phyloP scores from a whole-genome alignment of 2,113 vertebrate genomes.

The Epinephelus fuscoguttatus region DNA sequence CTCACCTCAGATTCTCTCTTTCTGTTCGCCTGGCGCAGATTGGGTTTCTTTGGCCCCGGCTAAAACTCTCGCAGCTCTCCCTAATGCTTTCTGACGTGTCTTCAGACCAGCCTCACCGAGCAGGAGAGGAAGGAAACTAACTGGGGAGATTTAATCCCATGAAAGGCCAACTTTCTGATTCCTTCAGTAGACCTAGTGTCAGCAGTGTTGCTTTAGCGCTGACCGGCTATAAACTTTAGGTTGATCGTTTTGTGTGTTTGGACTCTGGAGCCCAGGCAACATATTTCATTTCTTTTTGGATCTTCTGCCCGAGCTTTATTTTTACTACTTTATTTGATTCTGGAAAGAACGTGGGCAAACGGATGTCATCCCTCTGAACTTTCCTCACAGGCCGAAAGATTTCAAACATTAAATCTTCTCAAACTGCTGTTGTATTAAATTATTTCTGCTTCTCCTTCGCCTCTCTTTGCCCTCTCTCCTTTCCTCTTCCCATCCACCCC shows the following conservation, averaged over 20 bases:
- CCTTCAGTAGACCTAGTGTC: conserved; percentile 25
- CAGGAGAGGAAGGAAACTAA: conserved; percentile 5
- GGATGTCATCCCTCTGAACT: background rate
- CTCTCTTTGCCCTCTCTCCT: background rate
- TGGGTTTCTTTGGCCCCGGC: conserved; percentile 2
- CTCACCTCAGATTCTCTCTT: background rate
- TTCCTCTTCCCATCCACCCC: too few relatives aligned
- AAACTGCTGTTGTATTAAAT: background rate
- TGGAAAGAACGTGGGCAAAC: background rate
- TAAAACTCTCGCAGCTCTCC: background rate
- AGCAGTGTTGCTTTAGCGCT: conserved; percentile 3
- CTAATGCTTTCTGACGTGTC: conserved; percentile 34
- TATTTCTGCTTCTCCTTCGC: background rate
- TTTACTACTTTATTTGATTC: background rate
- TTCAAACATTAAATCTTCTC: background rate
- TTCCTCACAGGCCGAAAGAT: background rate
- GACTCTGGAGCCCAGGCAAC: background rate
- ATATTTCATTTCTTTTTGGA: background rate
- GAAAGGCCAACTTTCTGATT: conserved; percentile 31
- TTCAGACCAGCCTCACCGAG: conserved; percentile 18
- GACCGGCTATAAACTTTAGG: background rate
- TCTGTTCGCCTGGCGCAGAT: conserved; percentile 24
- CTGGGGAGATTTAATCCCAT: conserved; percentile 33
- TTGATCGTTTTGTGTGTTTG: background rate
- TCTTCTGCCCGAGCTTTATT: background rate